phyloP scores from a whole-genome alignment of 2,888 invertebrate species.

The Harmothoe impar region DNA sequence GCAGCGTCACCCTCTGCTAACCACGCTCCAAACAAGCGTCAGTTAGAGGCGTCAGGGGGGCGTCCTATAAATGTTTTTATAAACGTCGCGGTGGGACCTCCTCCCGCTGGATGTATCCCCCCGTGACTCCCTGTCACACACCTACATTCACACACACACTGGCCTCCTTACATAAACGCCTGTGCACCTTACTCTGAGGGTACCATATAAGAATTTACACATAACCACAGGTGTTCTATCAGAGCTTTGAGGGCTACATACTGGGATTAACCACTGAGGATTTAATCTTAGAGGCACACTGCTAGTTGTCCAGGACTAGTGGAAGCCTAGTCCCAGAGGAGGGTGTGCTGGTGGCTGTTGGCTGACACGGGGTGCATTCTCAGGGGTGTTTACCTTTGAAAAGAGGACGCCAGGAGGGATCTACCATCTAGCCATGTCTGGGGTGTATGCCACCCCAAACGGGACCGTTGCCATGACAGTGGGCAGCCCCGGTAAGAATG shows the following conservation, averaged over 20 bases:
- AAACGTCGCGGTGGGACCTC: neutral
- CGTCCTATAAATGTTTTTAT: conserved; percentile 18
- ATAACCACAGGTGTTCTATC: neutral
- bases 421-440: conserved; percentile 29
- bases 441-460: conserved; percentile 50
- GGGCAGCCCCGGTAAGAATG: conserved; percentile 31
- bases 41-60: neutral
- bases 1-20: neutral
- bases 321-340: too few species aligned
- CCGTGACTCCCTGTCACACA: neutral
- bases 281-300: neutral
- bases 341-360: neutral
- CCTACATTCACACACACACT: conserved; percentile 11
- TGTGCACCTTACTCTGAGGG: neutral
- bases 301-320: too few species aligned
- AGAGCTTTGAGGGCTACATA: neutral
- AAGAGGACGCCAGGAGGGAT: neutral
- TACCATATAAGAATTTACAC: neutral
- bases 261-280: neutral
- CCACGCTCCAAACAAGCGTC: neutral
- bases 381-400: neutral
- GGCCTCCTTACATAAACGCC: neutral
- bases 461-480: conserved; percentile 40
- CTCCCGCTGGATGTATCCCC: neutral
- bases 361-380: neutral